Evolutionary conservation across 2,888 invertebrate species (phyloP), one percentile per base, ranked within the genome.

Genomic region (Mythimna impura): DNA sequence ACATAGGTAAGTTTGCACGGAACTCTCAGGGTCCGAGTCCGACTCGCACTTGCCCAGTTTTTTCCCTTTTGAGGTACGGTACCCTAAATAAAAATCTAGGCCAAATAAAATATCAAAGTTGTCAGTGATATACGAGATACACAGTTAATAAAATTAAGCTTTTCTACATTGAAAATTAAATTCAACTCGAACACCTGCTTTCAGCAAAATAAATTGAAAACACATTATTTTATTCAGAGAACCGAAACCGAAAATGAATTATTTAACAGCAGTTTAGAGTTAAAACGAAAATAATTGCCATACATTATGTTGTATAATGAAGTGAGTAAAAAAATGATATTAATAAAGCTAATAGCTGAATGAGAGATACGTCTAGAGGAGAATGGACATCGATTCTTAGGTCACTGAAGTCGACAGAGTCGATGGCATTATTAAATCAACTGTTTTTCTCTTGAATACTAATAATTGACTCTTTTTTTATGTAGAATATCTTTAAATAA

Each of bases 171-270:
- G 52, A 57, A 76, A 70, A 73, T 69, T 64, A 66, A 77, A 73
- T 71, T 77, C n/a, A 57, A 72, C 58, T 62, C 25, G 52, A 77
- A 60, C 81, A 81, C 64, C 80, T 73, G 82, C 55, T 50, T 63
- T 22, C 65, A n/a, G 12, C 10, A 6, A 78, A 71, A 78, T 66
- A 73, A 81, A 81, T 78, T 78, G 70, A 71, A 73, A 78, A 71
- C 62, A 71, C 64, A 60, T 65, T 76, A 65, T 74, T 54, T 71
- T 71, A 65, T 74, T 55, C 61, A 67, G 73, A 61, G 58, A 30
- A 54, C 36, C n/a, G 36, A 66, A 66, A 69, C 54, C 65, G 65
- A 65, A 73, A 70, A 78, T 78, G 67, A 71, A 74, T 82, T 55
- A 71, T 71, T 74, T 66, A 78, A 57, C 57, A 76, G 60, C 22